A percentile compares a stretch with the other conserved stretches of the same genome.
Conservation (phyloP, 2,113 vertebrate genomes). For the Hemicordylus capensis region DNA sequence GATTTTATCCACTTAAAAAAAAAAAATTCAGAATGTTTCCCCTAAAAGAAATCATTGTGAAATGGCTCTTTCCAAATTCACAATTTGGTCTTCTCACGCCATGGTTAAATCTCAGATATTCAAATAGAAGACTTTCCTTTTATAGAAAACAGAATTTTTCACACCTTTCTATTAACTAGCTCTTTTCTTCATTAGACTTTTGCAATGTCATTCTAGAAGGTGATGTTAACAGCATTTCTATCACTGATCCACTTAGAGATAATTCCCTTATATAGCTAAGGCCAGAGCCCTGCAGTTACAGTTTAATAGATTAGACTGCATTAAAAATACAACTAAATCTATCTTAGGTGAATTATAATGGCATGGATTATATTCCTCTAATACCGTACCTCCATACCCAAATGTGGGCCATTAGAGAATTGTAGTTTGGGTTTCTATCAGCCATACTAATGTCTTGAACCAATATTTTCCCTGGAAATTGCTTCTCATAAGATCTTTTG, state of each 20-base stretch:
- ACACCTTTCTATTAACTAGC: slow-evolving; percentile 52
- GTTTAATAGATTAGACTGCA: not conserved
- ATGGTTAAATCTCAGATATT: no score
- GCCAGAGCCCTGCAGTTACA: not conserved
- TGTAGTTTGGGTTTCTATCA: not conserved
- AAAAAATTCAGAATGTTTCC: no score
- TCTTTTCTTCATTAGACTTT: slow-evolving; percentile 29
- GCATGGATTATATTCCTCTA: slow-evolving; percentile 6
- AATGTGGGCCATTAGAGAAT: not conserved
- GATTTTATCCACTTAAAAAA: no score
- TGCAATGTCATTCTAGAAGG: slow-evolving; percentile 15
- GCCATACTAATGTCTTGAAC: slow-evolving; percentile 29
- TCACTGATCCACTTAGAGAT: slow-evolving; percentile 21
- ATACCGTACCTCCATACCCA: not conserved
- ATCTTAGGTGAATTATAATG: not conserved
- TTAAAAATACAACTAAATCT: slow-evolving; percentile 16
- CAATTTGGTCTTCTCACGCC: no score
- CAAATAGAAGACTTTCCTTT: no score
- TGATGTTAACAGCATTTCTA: slow-evolving; percentile 33
- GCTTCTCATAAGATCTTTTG: not conserved
- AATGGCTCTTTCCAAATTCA: no score
- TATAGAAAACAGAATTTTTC: slow-evolving; percentile 28
- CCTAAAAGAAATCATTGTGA: no score
- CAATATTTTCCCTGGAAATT: no score
- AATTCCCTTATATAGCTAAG: no score